phyloP scores from a whole-genome alignment of 2,113 vertebrate genomes.

The Cyphomyrus plagiostoma region DNA sequence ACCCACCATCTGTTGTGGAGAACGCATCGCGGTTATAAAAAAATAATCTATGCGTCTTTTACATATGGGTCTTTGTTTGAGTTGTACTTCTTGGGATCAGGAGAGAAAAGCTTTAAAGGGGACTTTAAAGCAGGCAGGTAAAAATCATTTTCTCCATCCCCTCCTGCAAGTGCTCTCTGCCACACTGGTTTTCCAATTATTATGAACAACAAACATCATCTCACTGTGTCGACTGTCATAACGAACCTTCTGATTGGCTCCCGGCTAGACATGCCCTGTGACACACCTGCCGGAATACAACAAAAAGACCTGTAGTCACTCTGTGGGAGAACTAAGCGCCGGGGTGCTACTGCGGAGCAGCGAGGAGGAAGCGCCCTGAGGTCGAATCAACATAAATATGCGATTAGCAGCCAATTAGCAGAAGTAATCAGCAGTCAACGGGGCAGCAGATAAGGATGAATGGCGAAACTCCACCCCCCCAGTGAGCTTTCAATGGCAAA shows the following conservation, averaged over 20 bases:
- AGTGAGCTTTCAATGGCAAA: neutral
- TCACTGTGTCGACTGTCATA: neutral
- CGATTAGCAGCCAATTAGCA: slow-evolving; percentile 7
- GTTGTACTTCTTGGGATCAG: neutral
- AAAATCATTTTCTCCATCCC: neutral
- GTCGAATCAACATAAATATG: slow-evolving; percentile 15
- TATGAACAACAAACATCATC: neutral
- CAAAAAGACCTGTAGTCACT: neutral
- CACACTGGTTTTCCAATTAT: neutral
- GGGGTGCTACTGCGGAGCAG: too few species aligned
- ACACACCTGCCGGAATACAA: neutral
- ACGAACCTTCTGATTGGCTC: neutral
- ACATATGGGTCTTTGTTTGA: neutral
- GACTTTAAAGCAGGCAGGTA: neutral
- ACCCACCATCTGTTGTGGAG: neutral
- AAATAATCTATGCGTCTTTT: neutral
- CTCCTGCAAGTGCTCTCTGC: neutral
- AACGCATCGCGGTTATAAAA: neutral
- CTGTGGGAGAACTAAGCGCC: neutral
- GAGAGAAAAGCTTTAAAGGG: neutral
- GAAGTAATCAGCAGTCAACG: neutral
- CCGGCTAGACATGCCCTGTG: neutral
- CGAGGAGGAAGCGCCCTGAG: neutral
- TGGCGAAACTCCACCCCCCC: neutral
- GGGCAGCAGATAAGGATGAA: neutral